These are phyloP conservation scores for Tachina lurida DNA, from an alignment of 2,888 invertebrate species.

Conservation along the genomic window DNA sequence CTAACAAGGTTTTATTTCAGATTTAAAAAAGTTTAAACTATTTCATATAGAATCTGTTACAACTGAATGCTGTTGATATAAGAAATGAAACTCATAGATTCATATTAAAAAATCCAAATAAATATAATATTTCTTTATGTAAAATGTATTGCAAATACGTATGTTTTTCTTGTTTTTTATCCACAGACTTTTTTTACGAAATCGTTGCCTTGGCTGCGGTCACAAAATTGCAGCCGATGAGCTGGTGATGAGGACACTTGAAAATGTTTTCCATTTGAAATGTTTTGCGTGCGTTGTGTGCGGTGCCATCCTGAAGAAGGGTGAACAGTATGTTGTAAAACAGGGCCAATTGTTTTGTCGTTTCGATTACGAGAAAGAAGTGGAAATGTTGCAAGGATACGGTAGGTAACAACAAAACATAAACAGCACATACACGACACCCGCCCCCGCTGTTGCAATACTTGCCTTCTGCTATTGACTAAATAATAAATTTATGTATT, in stretches of 20 bases:
- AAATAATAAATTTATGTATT: conserved; percentile 47
- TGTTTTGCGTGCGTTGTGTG: conserved; percentile 92
- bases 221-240: conserved; percentile 89
- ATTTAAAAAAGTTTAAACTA: too few species aligned
- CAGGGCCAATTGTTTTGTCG: conserved; percentile 91
- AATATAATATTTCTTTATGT: neutral
- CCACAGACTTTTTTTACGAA: conserved; percentile 88
- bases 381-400: conserved; percentile 88
- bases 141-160: neutral
- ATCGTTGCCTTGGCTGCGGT: conserved; percentile 88
- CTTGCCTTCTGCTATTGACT: neutral
- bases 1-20: too few species aligned
- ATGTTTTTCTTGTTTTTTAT: neutral
- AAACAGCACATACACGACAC: neutral
- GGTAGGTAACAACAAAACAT: conserved; percentile 75
- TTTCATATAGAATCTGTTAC: too few species aligned
- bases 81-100: neutral
- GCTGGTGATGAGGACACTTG: conserved; percentile 90
- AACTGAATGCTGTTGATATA: neutral
- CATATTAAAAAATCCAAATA: neutral
- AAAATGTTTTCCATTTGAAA: conserved; percentile 89
- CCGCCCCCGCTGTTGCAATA: neutral
- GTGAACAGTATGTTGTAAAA: conserved; percentile 91
- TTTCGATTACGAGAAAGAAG: conserved; percentile 91
- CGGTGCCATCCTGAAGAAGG: conserved; percentile 89